phyloP scores from a whole-genome alignment of 2,113 vertebrate genomes.

The Mormyrus lacerda region DNA sequence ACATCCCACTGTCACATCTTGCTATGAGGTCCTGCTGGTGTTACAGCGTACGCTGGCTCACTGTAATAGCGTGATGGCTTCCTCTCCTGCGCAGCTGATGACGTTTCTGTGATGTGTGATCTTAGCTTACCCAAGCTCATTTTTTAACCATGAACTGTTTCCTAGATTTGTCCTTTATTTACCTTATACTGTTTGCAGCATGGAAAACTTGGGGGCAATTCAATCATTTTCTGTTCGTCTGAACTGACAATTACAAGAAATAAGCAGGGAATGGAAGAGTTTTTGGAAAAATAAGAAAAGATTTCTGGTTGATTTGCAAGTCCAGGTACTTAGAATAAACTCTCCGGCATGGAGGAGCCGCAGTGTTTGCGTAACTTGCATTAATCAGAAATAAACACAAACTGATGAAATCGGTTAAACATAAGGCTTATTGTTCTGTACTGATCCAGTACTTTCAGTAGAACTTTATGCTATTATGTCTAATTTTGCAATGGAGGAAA shows the following conservation, averaged over 20 bases:
- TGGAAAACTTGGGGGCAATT: not conserved
- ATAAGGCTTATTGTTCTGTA: slow-evolving; percentile 10
- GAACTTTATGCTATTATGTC: not conserved
- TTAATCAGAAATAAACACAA: slow-evolving; percentile 12
- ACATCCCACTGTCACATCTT: too few relatives aligned
- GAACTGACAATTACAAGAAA: slow-evolving; percentile 4
- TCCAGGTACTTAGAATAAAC: slow-evolving; percentile 1
- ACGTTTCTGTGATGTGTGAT: not conserved
- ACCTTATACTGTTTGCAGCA: not conserved
- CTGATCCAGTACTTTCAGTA: not conserved
- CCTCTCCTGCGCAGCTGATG: not conserved
- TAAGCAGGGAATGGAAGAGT: not conserved
- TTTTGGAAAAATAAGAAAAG: not conserved
- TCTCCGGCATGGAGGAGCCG: not conserved
- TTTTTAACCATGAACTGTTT: not conserved
- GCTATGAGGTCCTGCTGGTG: not conserved
- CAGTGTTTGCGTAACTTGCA: slow-evolving; percentile 5
- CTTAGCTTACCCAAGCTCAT: not conserved
- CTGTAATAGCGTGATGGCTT: not conserved
- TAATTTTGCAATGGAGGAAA: slow-evolving; percentile 9
- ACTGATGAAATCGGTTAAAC: not conserved
- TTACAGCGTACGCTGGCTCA: not conserved
- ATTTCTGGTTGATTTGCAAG: not conserved
- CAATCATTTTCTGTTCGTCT: not conserved
- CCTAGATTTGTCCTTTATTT: not conserved